These are phyloP conservation scores for Andricus quercusramuli DNA, from an alignment of 2,888 invertebrate species.

Conservation along the genomic window DNA sequence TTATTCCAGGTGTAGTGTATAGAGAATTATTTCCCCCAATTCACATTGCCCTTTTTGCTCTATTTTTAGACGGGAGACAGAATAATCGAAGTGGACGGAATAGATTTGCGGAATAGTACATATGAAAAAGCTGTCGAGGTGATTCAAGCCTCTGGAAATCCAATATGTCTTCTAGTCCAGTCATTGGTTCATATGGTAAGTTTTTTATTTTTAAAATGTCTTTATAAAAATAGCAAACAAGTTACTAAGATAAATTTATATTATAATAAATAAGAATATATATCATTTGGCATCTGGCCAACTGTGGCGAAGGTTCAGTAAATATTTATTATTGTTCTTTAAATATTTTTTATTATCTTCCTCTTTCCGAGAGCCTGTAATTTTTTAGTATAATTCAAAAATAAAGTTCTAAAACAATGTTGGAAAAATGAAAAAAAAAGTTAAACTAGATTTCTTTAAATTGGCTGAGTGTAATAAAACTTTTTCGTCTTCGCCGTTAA, in stretches of 20 bases:
- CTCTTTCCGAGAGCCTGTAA: too few relatives aligned
- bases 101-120: constrained; percentile 92
- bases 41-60: constrained; percentile 53
- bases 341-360: too few relatives aligned
- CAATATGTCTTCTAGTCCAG: constrained; percentile 94
- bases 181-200: constrained; percentile 88
- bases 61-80: constrained; percentile 89
- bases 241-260: too few relatives aligned
- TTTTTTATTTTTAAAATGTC: constrained; percentile 5
- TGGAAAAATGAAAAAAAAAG: not conserved
- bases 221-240: not conserved
- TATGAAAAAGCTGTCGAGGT: constrained; percentile 97
- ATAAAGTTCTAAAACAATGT: too few relatives aligned
- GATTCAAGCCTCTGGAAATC: constrained; percentile 93
- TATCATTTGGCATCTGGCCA: not conserved
- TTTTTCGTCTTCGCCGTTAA: not conserved
- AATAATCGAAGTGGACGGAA: constrained; percentile 94
- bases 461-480: not conserved
- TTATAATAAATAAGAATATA: too few relatives aligned
- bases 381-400: too few relatives aligned
- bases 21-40: constrained; percentile 28
- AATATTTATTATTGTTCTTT: too few relatives aligned
- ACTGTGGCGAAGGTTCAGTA: not conserved
- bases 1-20: constrained; percentile 8
- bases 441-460: not conserved